Conservation (phyloP, 2,113 vertebrate species). For the Amphiprion ocellaris region DNA sequence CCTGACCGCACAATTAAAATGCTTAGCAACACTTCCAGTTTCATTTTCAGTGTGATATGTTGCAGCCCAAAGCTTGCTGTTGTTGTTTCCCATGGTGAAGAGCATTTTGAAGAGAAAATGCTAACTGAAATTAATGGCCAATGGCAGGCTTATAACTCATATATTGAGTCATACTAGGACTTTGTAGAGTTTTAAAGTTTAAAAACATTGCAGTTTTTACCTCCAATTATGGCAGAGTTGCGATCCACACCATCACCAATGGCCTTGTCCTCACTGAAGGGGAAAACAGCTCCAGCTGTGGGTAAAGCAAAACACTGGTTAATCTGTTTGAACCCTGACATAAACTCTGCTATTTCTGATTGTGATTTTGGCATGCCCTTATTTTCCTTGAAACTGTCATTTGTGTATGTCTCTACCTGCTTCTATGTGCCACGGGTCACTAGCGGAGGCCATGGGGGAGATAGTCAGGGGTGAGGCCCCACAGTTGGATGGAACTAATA, state of each 20-base stretch:
- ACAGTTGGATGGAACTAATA: slow-evolving; percentile 96
- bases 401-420: slow-evolving; percentile 83
- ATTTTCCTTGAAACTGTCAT: background rate
- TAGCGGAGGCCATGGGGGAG: slow-evolving; percentile 90
- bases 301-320: slow-evolving; percentile 24
- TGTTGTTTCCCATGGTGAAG: too few species aligned
- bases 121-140: too few species aligned
- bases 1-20: too few species aligned
- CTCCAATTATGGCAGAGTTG: slow-evolving; percentile 95
- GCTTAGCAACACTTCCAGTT: too few species aligned
- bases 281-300: slow-evolving; percentile 90
- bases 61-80: too few species aligned
- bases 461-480: slow-evolving; percentile 94
- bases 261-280: slow-evolving; percentile 89
- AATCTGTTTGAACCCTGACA: background rate
- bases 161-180: too few species aligned
- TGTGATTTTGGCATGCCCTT: background rate
- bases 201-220: slow-evolving; percentile 70
- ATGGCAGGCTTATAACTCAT: too few species aligned
- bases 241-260: slow-evolving; percentile 90
- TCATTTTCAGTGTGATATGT: too few species aligned
- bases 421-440: slow-evolving; percentile 94
- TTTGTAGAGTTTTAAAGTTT: too few species aligned
- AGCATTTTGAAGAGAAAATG: too few species aligned
- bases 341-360: too few species aligned